A percentile compares a stretch with the other conserved stretches of the same genome.
These are phyloP conservation scores for Australoheros facetus DNA, from an alignment of 2,797 vertebrate species.

Conservation along the genomic window DNA sequence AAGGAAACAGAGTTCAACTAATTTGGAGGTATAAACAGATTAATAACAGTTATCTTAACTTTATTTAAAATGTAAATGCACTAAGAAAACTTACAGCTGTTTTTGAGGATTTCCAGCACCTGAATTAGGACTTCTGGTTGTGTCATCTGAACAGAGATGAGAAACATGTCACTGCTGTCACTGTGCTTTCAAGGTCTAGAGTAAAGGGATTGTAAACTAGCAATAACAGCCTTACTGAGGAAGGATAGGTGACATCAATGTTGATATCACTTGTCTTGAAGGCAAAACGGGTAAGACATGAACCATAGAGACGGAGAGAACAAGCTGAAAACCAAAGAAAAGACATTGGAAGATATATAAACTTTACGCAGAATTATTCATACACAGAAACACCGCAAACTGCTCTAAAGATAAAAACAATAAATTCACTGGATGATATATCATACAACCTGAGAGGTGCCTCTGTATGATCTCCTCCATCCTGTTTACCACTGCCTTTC, in stretches of 20 bases:
- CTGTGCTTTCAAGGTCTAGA: not conserved
- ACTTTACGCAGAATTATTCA: not conserved
- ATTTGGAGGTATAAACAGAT: not conserved
- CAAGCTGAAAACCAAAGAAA: conserved; percentile 84
- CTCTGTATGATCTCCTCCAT: conserved; percentile 91
- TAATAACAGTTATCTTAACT: not conserved
- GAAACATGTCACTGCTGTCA: not conserved
- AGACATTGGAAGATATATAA: not conserved
- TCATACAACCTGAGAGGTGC: conserved; percentile 86
- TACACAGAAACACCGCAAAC: not conserved
- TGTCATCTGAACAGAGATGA: conserved; percentile 85
- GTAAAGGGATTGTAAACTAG: not conserved
- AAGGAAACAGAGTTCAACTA: not conserved
- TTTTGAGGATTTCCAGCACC: conserved; percentile 95
- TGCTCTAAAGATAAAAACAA: not conserved
- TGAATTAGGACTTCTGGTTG: conserved; percentile 97
- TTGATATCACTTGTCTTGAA: conserved; percentile 96
- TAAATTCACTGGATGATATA: not conserved
- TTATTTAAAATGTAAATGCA: not conserved
- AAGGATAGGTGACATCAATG: conserved; percentile 92
- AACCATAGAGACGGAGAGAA: conserved; percentile 93
- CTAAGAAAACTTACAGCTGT: conserved; percentile 83
- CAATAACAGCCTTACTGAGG: conserved; percentile 83
- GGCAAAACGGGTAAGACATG: conserved; percentile 94
- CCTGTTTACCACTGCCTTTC: conserved; percentile 85